Percentiles rank a stretch among this genome's conserved stretches.
These are phyloP conservation scores for Sinocyclocheilus anshuiensis DNA, from an alignment of 2,113 vertebrate genomes.

Conservation along the genomic window DNA sequence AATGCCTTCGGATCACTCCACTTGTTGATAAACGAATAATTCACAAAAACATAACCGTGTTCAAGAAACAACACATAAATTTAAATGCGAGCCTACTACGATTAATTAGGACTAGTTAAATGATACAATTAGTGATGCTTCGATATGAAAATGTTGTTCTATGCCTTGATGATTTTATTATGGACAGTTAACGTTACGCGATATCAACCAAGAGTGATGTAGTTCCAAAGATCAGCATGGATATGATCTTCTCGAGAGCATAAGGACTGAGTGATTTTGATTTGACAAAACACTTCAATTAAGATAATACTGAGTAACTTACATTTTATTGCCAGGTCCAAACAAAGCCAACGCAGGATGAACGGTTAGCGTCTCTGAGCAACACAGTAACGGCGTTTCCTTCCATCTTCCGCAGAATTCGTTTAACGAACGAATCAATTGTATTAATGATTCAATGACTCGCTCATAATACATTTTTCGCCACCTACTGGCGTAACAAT, in stretches of 20 bases:
- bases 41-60: not conserved
- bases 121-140: no score
- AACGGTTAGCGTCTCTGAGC: not conserved
- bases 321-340: not conserved
- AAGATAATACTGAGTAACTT: not conserved
- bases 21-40: not conserved
- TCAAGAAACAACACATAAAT: not conserved
- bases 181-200: not conserved
- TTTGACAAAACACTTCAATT: not conserved
- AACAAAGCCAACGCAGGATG: not conserved
- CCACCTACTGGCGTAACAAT: not conserved
- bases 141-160: not conserved
- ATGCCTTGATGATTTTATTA: not conserved
- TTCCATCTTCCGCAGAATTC: not conserved
- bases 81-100: not conserved
- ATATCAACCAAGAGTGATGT: not conserved
- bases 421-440: not conserved
- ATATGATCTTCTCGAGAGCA: not conserved
- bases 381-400: not conserved
- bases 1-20: not conserved
- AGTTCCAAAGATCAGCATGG: not conserved
- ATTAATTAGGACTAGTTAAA: not conserved
- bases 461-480: not conserved
- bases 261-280: not conserved
- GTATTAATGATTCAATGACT: not conserved